Percentiles rank a stretch among this genome's conserved stretches.
Conservation (phyloP, 2,888 invertebrate genomes). For the Prosopocoilus inquinatus region DNA sequence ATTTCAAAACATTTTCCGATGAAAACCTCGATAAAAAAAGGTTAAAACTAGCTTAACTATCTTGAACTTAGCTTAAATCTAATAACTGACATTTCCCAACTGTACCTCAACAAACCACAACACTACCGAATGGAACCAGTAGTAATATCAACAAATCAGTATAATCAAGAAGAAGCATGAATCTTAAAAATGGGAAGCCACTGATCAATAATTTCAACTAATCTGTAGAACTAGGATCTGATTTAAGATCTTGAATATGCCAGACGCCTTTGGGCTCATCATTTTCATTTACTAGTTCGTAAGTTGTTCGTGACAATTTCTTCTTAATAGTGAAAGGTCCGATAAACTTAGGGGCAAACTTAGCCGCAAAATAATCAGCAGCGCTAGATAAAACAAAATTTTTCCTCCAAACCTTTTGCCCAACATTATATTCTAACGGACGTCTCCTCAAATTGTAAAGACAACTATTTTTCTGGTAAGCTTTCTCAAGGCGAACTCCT, state of each 20-base stretch:
- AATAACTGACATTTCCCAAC: too few species aligned
- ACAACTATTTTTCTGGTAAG: not conserved
- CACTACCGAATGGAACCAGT: too few species aligned
- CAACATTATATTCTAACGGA: not conserved
- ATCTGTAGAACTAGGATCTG: too few species aligned
- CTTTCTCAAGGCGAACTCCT: not conserved
- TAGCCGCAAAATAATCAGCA: slow-evolving; percentile 17
- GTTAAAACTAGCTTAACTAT: too few species aligned
- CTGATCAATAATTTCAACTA: too few species aligned
- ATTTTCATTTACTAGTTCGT: slow-evolving; percentile 6
- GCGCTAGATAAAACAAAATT: slow-evolving; percentile 21
- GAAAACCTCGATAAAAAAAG: too few species aligned
- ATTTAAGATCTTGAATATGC: slow-evolving; percentile 6
- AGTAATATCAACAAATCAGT: too few species aligned
- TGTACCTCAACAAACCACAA: too few species aligned
- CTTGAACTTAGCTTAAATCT: too few species aligned
- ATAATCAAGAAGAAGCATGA: too few species aligned
- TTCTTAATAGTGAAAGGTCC: slow-evolving; percentile 16
- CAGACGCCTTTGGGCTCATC: slow-evolving; percentile 4
- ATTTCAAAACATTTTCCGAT: too few species aligned
- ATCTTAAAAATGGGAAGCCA: too few species aligned
- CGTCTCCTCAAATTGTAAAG: slow-evolving; percentile 10
- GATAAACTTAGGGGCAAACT: slow-evolving; percentile 22
- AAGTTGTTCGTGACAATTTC: not conserved
- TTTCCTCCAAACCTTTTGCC: slow-evolving; percentile 12